Conservation (phyloP, 2,888 invertebrate species). For the Argyresthia goedartella region DNA sequence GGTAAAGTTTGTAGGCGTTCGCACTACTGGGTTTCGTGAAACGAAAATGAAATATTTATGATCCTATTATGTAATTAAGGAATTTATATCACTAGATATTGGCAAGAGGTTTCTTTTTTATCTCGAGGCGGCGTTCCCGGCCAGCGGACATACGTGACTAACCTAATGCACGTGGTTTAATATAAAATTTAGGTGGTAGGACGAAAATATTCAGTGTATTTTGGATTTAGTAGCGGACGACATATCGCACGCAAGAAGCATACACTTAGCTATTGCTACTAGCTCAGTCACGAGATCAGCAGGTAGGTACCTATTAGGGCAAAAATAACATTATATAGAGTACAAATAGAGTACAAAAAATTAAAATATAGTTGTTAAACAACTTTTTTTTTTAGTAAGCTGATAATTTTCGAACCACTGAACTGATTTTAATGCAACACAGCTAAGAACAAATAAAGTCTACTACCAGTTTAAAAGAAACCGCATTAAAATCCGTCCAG, state of each 20-base stretch:
- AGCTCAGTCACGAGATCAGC: too few relatives aligned
- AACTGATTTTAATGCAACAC: too few relatives aligned
- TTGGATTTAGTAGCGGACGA: conserved; percentile 25
- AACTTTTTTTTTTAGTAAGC: too few relatives aligned
- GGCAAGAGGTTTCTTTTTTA: conserved; percentile 41
- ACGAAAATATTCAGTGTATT: conserved; percentile 49
- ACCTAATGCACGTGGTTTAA: conserved; percentile 45
- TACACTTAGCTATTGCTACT: too few relatives aligned
- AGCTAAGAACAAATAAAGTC: too few relatives aligned
- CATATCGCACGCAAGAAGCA: background rate
- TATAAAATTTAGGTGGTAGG: conserved; percentile 53
- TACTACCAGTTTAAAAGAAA: too few relatives aligned
- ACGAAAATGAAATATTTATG: background rate
- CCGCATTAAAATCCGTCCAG: too few relatives aligned
- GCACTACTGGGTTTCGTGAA: background rate
- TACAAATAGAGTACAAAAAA: too few relatives aligned
- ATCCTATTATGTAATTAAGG: conserved; percentile 14
- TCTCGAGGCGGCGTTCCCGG: conserved; percentile 44
- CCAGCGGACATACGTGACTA: conserved; percentile 56
- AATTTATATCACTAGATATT: conserved; percentile 28
- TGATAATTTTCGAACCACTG: too few relatives aligned
- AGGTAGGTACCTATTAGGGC: too few relatives aligned
- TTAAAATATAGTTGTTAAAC: too few relatives aligned
- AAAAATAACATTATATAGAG: too few relatives aligned
- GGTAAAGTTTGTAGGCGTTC: conserved; percentile 15